phyloP scores from a whole-genome alignment of 2,113 vertebrate species.

The Antigone vipio region DNA sequence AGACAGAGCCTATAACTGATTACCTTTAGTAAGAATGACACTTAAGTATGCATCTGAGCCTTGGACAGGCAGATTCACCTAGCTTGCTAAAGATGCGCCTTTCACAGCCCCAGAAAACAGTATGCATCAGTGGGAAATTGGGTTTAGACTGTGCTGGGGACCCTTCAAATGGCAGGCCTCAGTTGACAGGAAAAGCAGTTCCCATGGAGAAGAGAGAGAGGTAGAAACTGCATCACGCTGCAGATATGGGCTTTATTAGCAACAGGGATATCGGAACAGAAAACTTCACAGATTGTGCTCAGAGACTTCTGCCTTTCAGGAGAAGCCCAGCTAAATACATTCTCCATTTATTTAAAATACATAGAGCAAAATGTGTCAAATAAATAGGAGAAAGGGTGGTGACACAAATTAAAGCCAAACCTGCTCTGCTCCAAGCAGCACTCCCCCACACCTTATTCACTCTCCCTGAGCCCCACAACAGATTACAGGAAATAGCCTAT shows the following conservation, averaged over 20 bases:
- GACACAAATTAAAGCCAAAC: background rate
- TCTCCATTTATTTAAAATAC: background rate
- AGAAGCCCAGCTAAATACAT: background rate
- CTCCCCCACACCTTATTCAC: background rate
- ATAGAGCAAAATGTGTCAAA: background rate
- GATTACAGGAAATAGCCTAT: background rate
- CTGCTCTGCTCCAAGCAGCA: background rate
- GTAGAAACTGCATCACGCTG: background rate
- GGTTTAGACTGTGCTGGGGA: background rate
- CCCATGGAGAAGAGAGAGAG: background rate
- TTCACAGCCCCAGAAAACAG: background rate
- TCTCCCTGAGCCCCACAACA: background rate
- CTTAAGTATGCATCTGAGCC: background rate
- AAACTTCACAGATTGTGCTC: background rate
- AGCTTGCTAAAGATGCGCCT: background rate
- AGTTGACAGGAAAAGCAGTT: background rate
- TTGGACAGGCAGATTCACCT: background rate
- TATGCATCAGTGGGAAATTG: background rate
- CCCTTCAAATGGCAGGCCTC: background rate
- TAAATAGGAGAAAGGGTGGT: background rate
- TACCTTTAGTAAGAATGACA: constrained; percentile 15
- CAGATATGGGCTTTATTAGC: background rate
- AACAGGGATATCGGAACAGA: background rate
- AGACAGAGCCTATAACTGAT: constrained; percentile 35
- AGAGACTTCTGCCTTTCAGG: background rate